Conservation (phyloP, 2,888 invertebrate species). For the Mythimna lalbum region DNA sequence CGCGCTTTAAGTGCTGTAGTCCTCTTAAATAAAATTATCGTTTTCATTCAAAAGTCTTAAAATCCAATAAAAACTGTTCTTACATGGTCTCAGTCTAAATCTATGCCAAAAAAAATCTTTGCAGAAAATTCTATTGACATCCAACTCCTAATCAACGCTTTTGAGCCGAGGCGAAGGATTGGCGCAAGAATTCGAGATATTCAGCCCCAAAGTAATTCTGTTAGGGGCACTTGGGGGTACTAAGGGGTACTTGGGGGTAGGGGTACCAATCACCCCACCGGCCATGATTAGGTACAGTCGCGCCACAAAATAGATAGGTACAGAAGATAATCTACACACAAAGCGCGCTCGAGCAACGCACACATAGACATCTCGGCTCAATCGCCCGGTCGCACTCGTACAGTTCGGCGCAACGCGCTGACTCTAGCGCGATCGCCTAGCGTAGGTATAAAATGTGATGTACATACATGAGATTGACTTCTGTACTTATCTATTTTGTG, state of each 20-base stretch:
- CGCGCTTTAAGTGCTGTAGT: too few species aligned
- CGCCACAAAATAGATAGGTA: too few species aligned
- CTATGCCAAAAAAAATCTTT: not conserved
- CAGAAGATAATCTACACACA: too few species aligned
- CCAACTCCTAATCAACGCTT: constrained; percentile 41
- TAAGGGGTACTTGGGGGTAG: constrained; percentile 30
- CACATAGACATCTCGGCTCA: too few species aligned
- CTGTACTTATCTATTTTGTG: too few species aligned
- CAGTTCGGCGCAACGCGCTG: too few species aligned
- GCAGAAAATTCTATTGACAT: constrained; percentile 12
- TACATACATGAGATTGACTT: too few species aligned
- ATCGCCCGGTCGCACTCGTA: too few species aligned
- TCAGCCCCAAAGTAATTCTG: constrained; percentile 41
- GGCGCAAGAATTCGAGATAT: constrained; percentile 35
- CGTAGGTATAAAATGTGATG: too few species aligned
- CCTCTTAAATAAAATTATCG: not conserved
- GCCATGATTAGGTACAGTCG: constrained; percentile 33
- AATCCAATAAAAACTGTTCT: not conserved
- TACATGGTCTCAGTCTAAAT: not conserved
- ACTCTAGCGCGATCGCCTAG: too few species aligned
- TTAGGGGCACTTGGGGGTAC: constrained; percentile 30
- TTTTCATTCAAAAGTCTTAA: not conserved
- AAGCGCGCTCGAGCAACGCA: too few species aligned
- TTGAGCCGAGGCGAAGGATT: constrained; percentile 32
- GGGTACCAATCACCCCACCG: constrained; percentile 45